Conservation (phyloP, 1,140 invertebrate genomes). For the Amphibalanus amphitrite region DNA sequence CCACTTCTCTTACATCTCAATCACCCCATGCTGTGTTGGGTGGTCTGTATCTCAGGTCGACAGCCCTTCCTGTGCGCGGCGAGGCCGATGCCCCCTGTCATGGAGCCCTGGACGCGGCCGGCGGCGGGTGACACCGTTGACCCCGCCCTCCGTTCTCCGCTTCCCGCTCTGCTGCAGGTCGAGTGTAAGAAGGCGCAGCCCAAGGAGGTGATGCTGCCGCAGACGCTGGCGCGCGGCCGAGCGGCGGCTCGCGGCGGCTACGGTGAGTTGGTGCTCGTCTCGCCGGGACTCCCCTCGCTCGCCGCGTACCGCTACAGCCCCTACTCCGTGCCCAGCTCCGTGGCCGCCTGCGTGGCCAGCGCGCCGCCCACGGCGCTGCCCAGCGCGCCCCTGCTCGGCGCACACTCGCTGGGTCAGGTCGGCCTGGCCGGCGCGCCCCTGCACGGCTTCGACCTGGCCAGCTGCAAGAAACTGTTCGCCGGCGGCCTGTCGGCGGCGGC, state of each 20-base stretch:
- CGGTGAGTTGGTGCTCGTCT: conserved; percentile 85
- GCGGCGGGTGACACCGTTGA: too few species aligned
- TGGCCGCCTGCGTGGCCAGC: conserved; percentile 32
- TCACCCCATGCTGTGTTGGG: too few species aligned
- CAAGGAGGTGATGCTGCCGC: conserved; percentile 97
- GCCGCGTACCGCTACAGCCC: conserved; percentile 39
- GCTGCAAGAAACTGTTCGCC: conserved; percentile 4
- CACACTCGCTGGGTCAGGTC: conserved; percentile 14
- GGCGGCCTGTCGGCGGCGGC: not conserved
- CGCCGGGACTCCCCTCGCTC: conserved; percentile 28
- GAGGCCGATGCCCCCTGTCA: too few species aligned
- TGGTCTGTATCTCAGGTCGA: too few species aligned
- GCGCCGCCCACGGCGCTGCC: conserved; percentile 26
- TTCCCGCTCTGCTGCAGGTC: conserved; percentile 45
- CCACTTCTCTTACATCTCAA: too few species aligned
- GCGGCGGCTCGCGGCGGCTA: conserved; percentile 69
- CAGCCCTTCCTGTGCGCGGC: too few species aligned
- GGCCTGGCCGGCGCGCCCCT: conserved; percentile 10
- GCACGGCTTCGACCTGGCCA: conserved; percentile 7
- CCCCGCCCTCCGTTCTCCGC: too few species aligned
- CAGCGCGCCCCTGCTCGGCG: conserved; percentile 18
- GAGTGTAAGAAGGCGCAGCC: conserved; percentile 99
- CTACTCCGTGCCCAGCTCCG: conserved; percentile 30
- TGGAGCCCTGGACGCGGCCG: too few species aligned
- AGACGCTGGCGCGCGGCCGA: conserved; percentile 79